Percentiles rank a stretch among this genome's conserved stretches.
Conservation (phyloP, 2,888 invertebrate species). For the Ganaspis brasiliensis region DNA sequence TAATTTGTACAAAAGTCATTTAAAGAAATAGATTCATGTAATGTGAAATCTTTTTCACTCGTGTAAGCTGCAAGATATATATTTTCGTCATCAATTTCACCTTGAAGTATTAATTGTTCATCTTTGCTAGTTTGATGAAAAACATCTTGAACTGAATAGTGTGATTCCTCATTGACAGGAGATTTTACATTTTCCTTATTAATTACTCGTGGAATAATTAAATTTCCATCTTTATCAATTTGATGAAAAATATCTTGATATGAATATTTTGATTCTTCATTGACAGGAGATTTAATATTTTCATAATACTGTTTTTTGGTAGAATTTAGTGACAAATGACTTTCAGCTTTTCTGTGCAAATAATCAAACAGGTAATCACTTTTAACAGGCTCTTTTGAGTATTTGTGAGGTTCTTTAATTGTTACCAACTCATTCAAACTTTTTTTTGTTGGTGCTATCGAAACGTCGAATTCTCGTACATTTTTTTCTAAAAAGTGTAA, state of each 20-base stretch:
- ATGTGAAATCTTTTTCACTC: not conserved
- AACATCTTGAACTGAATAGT: constrained; percentile 64
- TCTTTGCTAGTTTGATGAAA: constrained; percentile 67
- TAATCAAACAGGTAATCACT: constrained; percentile 68
- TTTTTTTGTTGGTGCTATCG: constrained; percentile 59
- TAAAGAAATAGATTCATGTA: constrained; percentile 25
- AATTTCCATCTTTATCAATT: constrained; percentile 66
- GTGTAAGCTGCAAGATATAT: constrained; percentile 48
- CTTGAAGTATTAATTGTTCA: constrained; percentile 69
- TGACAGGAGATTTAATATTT: constrained; percentile 17
- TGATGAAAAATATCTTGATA: constrained; percentile 71
- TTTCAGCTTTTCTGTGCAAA: constrained; percentile 66
- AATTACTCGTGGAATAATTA: constrained; percentile 62
- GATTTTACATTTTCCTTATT: constrained; percentile 63
- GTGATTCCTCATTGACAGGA: constrained; percentile 15
- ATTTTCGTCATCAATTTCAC: constrained; percentile 60
- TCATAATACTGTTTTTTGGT: constrained; percentile 58
- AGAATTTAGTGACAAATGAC: constrained; percentile 64
- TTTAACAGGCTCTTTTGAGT: not conserved
- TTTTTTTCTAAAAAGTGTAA: constrained; percentile 74
- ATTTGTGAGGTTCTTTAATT: constrained; percentile 50
- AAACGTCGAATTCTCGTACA: constrained; percentile 68
- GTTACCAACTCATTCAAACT: constrained; percentile 62
- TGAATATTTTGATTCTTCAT: constrained; percentile 38
- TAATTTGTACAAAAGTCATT: constrained; percentile 59